Evolutionary conservation across 2,113 vertebrate species (phyloP).

Genomic region (Festucalex cinctus): DNA sequence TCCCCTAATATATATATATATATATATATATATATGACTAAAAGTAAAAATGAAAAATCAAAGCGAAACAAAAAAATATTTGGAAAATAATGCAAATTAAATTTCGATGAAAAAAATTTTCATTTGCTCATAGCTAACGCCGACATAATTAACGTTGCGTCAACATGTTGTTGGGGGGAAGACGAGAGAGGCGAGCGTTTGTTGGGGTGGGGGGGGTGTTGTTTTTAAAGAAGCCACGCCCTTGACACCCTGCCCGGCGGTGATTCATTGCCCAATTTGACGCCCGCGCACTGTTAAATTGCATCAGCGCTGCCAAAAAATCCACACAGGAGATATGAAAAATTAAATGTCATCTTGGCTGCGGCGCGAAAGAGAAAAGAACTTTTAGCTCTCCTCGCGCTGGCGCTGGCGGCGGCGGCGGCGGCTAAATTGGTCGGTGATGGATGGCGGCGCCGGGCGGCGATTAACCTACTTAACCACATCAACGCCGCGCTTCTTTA

Average conservation of each 20-base stretch:
- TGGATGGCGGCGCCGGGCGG: constrained; percentile 97
- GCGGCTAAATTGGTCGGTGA: constrained; percentile 90
- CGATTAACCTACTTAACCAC: constrained; percentile 99
- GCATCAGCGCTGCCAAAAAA: constrained; percentile 99
- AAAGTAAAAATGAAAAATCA: too few relatives aligned
- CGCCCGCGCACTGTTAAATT: constrained; percentile 99
- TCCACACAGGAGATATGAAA: constrained; percentile 99
- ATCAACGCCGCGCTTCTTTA: constrained; percentile 98
- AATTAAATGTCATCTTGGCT: constrained; percentile 99
- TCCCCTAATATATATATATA: too few relatives aligned
- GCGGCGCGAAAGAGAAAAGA: constrained; percentile 82
- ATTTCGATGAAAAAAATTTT: neutral
- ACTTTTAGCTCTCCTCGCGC: constrained; percentile 92
- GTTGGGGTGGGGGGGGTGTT: neutral
- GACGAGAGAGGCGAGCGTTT: too few relatives aligned
- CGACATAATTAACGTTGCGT: neutral
- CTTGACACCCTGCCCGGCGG: constrained; percentile 90
- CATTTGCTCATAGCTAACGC: neutral
- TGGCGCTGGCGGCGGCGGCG: constrained; percentile 69
- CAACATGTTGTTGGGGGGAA: neutral
- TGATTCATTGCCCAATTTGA: constrained; percentile 99
- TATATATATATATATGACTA: too few relatives aligned
- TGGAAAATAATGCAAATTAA: neutral
- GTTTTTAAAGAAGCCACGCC: constrained; percentile 71
- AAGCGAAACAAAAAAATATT: too few relatives aligned